A percentile compares a stretch with the other conserved stretches of the same genome.
Evolutionary conservation across 2,888 invertebrate genomes (phyloP).

Genomic region (Aspidiotus rigidus): DNA sequence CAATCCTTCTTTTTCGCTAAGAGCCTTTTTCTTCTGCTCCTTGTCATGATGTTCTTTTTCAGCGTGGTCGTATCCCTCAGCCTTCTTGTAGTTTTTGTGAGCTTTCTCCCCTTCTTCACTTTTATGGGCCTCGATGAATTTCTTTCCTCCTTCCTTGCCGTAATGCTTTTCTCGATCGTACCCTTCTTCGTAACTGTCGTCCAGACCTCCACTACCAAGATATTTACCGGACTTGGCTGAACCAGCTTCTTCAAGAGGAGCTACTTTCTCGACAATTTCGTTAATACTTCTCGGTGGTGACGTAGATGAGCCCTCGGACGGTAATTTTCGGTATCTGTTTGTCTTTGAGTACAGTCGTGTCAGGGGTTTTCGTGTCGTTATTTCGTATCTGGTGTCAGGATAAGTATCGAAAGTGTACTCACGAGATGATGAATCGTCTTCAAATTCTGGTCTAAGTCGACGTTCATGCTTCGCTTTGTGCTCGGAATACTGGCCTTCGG

Average conservation of each 20-base stretch:
- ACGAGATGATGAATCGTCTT: background rate
- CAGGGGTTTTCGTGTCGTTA: background rate
- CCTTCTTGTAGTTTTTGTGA: constrained; percentile 49
- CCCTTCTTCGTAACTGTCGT: constrained; percentile 35
- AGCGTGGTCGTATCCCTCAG: constrained; percentile 51
- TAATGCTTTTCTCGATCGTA: constrained; percentile 38
- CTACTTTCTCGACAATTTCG: constrained; percentile 32
- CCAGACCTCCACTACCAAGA: constrained; percentile 10
- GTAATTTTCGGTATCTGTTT: background rate
- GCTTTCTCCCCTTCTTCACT: constrained; percentile 51
- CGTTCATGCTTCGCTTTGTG: background rate
- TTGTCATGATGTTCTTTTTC: constrained; percentile 50
- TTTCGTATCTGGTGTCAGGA: background rate
- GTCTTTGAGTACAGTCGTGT: background rate
- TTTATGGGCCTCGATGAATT: constrained; percentile 47
- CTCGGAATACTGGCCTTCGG: background rate
- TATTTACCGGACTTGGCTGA: constrained; percentile 30
- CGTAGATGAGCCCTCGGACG: background rate
- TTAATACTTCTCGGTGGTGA: constrained; percentile 31
- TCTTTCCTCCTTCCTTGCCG: constrained; percentile 46
- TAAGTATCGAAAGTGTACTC: background rate
- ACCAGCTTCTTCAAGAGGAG: constrained; percentile 3
- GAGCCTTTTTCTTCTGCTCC: constrained; percentile 49
- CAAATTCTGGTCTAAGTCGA: background rate
- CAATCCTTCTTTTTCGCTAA: constrained; percentile 49